A percentile compares a stretch with the other conserved stretches of the same genome.
phyloP scores from a whole-genome alignment of 2,113 vertebrate genomes.

The Colinus virginianus region DNA sequence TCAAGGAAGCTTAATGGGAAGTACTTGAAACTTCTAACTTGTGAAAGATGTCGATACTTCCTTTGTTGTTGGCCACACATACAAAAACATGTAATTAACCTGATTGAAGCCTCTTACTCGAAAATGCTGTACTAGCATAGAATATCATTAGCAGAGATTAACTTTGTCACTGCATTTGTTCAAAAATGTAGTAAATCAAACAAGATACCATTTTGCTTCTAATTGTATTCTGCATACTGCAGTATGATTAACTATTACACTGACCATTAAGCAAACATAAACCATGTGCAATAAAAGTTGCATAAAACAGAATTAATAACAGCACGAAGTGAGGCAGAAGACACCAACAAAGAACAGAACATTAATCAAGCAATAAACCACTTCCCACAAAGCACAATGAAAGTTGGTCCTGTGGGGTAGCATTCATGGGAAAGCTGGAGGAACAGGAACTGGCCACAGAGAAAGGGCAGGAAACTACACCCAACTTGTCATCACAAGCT shows the following conservation, averaged over 20 bases:
- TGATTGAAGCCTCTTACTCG: background rate
- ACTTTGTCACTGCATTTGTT: background rate
- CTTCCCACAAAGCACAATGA: background rate
- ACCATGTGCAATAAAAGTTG: background rate
- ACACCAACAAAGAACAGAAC: background rate
- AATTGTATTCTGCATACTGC: background rate
- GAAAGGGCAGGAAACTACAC: background rate
- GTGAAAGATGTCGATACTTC: background rate
- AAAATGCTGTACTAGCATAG: background rate
- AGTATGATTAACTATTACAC: background rate
- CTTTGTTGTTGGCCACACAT: background rate
- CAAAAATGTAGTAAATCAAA: background rate
- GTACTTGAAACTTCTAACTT: background rate
- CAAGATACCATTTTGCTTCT: background rate
- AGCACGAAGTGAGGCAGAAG: background rate
- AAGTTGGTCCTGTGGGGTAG: background rate
- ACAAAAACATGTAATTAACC: background rate
- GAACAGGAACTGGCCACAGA: background rate
- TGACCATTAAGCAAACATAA: background rate
- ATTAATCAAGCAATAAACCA: background rate
- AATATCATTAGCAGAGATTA: background rate
- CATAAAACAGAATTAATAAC: background rate
- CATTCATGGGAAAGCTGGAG: background rate
- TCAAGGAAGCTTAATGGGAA: background rate
- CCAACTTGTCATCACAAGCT: background rate